These are phyloP conservation scores for Lerema accius DNA, from an alignment of 1,140 invertebrate species.

Conservation along the genomic window DNA sequence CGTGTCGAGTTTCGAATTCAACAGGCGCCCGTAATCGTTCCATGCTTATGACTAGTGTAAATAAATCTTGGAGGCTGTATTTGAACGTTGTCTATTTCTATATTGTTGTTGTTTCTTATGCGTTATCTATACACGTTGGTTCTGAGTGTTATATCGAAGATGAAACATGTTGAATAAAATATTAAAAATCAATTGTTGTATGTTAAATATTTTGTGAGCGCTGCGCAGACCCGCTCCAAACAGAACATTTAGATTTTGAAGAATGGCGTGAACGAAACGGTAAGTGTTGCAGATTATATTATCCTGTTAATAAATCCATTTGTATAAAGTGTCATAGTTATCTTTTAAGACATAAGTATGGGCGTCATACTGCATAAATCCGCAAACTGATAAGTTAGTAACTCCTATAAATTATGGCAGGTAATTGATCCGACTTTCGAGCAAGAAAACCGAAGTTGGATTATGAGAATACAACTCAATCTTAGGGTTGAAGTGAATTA, in stretches of 20 bases:
- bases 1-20: conserved; percentile 62
- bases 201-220: conserved; percentile 15
- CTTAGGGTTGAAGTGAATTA: no score
- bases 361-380: no score
- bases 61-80: conserved; percentile 53
- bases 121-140: conserved; percentile 45
- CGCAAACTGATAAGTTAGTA: neutral
- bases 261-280: conserved; percentile 16
- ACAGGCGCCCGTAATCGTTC: conserved; percentile 64
- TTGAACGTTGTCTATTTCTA: conserved; percentile 62
- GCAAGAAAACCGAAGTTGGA: neutral
- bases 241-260: conserved; percentile 14
- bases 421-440: neutral
- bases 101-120: conserved; percentile 60
- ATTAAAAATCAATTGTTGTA: conserved; percentile 13
- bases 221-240: conserved; percentile 14
- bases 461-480: no score
- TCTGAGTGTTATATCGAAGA: conserved; percentile 15
- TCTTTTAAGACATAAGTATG: no score
- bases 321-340: neutral
- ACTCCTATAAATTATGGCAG: no score
- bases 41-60: conserved; percentile 47
- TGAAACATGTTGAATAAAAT: conserved; percentile 27
- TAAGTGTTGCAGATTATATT: neutral
- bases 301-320: neutral